Conservation (phyloP, 2,888 invertebrate genomes). For the Ctena decussata region DNA sequence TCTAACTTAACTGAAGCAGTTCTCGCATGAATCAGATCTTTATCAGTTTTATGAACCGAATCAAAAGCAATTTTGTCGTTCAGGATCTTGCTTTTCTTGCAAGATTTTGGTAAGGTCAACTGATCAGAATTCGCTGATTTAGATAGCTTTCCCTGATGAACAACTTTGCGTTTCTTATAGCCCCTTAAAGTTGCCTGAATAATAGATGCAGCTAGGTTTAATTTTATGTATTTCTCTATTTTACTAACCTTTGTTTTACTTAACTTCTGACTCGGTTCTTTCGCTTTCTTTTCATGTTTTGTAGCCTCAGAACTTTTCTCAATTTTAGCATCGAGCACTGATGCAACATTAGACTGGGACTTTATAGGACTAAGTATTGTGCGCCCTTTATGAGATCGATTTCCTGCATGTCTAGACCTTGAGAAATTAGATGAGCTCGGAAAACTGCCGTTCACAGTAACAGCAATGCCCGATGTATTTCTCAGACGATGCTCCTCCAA, state of each 20-base stretch:
- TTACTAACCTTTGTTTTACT: neutral
- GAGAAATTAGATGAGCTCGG: neutral
- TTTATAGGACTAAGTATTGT: neutral
- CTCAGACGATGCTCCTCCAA: conserved; percentile 36
- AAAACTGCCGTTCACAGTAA: neutral
- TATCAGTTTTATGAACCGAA: neutral
- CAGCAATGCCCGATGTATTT: neutral
- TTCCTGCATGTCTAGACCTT: neutral
- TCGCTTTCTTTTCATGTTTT: neutral
- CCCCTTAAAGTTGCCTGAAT: conserved; percentile 47
- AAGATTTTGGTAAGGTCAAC: neutral
- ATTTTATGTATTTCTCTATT: conserved; percentile 54
- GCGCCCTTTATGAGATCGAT: neutral
- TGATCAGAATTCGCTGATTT: neutral
- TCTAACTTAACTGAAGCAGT: conserved; percentile 63
- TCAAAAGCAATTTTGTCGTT: neutral
- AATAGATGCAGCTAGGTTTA: conserved; percentile 44
- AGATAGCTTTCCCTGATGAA: neutral
- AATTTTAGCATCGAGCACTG: too few relatives aligned
- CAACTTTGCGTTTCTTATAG: conserved; percentile 24
- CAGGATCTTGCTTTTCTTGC: neutral
- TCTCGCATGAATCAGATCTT: neutral
- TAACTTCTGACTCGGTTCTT: neutral
- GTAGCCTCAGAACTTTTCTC: neutral
- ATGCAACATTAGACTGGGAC: neutral